Base-by-base conservation (phyloP, 2,888 invertebrate species). In the Agonopterix heracliana region DNA sequence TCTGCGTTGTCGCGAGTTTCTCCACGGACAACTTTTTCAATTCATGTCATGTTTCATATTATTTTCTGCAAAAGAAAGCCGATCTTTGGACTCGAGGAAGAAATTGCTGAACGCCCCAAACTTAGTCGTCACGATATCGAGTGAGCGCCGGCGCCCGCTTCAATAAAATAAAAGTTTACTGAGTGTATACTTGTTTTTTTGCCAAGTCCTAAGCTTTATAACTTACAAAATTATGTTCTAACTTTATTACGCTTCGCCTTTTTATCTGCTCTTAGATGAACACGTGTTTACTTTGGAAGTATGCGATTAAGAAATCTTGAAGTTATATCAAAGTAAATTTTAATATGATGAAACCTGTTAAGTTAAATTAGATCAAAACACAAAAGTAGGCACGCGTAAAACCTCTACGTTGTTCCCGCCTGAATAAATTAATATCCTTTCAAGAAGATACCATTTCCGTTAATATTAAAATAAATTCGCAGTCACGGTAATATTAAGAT, bases 41-140 rank as follows among this genome's bases (percentile, higher is more conserved):
- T 81, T 78, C 77, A 71, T 69, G 68, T 71, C 72, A 73, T 80
- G 74, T 77, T 77, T 77, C 63, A 67, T 76, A 77, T 74, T 73
- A 77, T 78, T 77, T 78, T 68, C 57, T 66, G 66, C 59, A 64
- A 74, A 76, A 71, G 69, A 68, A 73, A 70, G 62, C 65, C 69
- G 71, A 72, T 75, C 72, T 80, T 75, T 73, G 64, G 67, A 71
- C 70, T 71, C 73, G 57, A 63, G 64, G 67, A 73, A 71, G 68
- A 75, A 73, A 71, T 68, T 69, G 59, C 61, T 66, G 59, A 68
- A 69, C 63, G 64, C 59, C 59, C 63, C 57, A 65, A 75, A 74
- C 64, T 76, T 73, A 60, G 55, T 53, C 67, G 64, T 61, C 63
- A 64, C 54, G 61, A 64, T 61, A 67, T 63, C 62, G 64, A 63